phyloP scores from a whole-genome alignment of 2,888 invertebrate genomes.

The Clivina fossor region DNA sequence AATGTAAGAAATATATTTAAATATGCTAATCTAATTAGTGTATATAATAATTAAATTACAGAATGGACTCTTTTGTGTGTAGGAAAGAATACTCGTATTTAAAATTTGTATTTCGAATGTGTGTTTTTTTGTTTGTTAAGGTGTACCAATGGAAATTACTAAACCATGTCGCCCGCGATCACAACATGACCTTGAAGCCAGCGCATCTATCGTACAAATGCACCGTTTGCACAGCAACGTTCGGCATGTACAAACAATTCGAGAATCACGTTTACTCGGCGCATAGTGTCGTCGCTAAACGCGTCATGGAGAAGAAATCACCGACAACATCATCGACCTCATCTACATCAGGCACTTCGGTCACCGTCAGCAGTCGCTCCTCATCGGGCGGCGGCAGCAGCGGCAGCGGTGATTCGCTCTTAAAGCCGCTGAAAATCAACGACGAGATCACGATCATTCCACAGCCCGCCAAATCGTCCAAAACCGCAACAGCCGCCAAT shows the following conservation, averaged over 20 bases:
- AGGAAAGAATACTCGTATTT: not conserved
- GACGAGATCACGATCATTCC: conserved; percentile 89
- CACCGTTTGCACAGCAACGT: conserved; percentile 92
- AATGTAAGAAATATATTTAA: too few relatives aligned
- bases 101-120: conserved; percentile 1
- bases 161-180: conserved; percentile 89
- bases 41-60: not conserved
- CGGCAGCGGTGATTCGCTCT: conserved; percentile 62
- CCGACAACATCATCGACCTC: conserved; percentile 51
- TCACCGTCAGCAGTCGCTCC: conserved; percentile 44
- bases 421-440: conserved; percentile 83
- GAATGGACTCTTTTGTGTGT: not conserved
- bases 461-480: conserved; percentile 65
- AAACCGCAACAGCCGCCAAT: conserved; percentile 20
- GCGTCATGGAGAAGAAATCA: conserved; percentile 75
- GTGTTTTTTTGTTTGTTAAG: conserved; percentile 55
- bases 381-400: conserved; percentile 41
- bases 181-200: conserved; percentile 87
- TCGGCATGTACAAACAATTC: conserved; percentile 93
- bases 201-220: conserved; percentile 94
- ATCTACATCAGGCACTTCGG: conserved; percentile 43
- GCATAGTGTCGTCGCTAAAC: conserved; percentile 86
- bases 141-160: conserved; percentile 92
- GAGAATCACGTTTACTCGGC: conserved; percentile 93
- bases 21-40: too few relatives aligned